Evolutionary conservation across 1,140 invertebrate genomes (phyloP), one percentile per base, ranked within the genome.

Genomic region (Zaprionus kolodkinae): DNA sequence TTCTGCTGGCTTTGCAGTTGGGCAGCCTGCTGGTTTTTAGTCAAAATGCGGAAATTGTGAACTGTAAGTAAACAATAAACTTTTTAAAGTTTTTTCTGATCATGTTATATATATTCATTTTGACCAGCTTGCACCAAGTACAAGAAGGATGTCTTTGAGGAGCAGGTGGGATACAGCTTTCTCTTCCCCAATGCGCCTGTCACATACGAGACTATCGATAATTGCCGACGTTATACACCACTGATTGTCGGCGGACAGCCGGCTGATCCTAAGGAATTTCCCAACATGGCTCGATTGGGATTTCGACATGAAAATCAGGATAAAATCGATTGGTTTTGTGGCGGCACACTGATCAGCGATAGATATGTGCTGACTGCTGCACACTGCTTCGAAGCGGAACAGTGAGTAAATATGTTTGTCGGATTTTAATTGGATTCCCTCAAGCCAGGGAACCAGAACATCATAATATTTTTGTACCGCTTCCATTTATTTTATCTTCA

Each of bases 291-390:
- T 0, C 81, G 92, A 0, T 66, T 93, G 30, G 93, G 92, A 35
- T 70, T 71, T 30, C 57, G 57, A 7, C 38, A 52, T 4, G 21
- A 25, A 11, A 13, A 61, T 50, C 52, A 11, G 57, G 9, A 6
- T 45, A 50, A 54, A 13, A 57, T 55, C n/a, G 59, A 88, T 25
- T 93, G 92, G 87, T 78, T 90, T 27, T 93, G 93, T 62, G 92
- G 87, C 15, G 93, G 92, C 3, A 91, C 90, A 6, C 61, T 93
- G 0, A 90, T 93, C 6, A 93, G 81, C n/a, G 78, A 92, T 15
- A 59, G 62, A n/a, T 92, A 78, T 71, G 78, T 93, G 35, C 38
- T 93, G 21, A 93, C 92, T 2, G 92, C 92, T 3, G 93, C 92
- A 5, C 93, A 93, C 70, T 93, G 93, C 54, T 74, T 92, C 10